A percentile compares a stretch with the other conserved stretches of the same genome.
Evolutionary conservation across 1,140 invertebrate species (phyloP).

Genomic region (Chironomus tepperi): DNA sequence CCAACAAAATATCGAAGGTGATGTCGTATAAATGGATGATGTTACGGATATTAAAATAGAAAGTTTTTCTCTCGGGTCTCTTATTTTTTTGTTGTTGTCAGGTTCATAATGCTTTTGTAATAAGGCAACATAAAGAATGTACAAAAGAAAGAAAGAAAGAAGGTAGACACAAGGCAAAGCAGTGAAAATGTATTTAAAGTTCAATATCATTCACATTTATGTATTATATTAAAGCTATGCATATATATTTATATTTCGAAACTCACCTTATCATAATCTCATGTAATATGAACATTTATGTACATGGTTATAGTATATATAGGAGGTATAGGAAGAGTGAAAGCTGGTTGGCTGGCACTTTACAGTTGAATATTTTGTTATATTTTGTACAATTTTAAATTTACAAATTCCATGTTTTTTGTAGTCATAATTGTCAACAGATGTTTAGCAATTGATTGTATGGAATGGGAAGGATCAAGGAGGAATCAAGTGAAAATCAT

Average conservation of each 20-base stretch:
- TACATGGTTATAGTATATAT: conserved; percentile 7
- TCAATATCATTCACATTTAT: no score
- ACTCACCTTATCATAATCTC: conserved; percentile 12
- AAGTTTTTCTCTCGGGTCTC: background rate
- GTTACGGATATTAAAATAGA: conserved; percentile 9
- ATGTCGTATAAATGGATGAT: background rate
- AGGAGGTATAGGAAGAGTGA: background rate
- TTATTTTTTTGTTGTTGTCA: conserved; percentile 7
- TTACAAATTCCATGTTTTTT: background rate
- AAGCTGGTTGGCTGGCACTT: conserved; percentile 3
- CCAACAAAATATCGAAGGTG: no score
- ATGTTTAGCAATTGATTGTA: background rate
- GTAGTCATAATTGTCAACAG: background rate
- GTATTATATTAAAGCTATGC: no score
- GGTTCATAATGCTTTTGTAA: background rate
- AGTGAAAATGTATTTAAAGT: background rate
- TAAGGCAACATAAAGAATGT: no score
- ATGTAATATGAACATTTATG: conserved; percentile 4
- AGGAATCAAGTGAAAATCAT: background rate
- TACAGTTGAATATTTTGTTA: conserved; percentile 5
- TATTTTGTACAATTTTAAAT: background rate
- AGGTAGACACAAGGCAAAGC: background rate
- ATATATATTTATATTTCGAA: background rate
- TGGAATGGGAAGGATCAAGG: conserved; percentile 1
- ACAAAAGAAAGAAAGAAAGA: background rate